Base-by-base conservation (phyloP, 2,797 vertebrate species). In the Sebastes variabilis region DNA sequence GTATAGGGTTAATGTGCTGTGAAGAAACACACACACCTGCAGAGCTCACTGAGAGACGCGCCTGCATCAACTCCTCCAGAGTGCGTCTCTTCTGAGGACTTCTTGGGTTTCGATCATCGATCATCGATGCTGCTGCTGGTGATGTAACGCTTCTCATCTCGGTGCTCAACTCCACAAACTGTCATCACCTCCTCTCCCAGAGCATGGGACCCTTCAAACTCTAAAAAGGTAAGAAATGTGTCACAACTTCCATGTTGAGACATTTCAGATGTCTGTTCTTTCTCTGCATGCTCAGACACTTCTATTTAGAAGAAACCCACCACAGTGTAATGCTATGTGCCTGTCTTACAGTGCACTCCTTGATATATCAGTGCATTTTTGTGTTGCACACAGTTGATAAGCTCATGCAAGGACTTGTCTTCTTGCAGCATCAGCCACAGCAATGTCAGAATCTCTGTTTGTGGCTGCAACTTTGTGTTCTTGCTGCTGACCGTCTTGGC, bases 141-240 rank as follows among this genome's bases (percentile, higher is more conserved):
- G 90, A 93, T 93, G 90, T 90, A 77, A 92, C 64, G 80, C 34
- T 12, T 34, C 42, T 61, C 75, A 36, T 59, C 71, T 58, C 69
- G 20, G 64, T 4, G 61, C 77, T 75, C 67, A 66, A 66, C 75
- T 84, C 72, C 34, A 64, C 56, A 70, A 25, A 66, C 78, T 82
- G 66, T 66, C 69, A n/a, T 20, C 46, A 71, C 69, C 70, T 79
- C 65, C 30, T 32, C 69, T 32, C 56, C 22, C 52, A 20, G 72
- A 79, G 65, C 78, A 94, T 92, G 91, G 88, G 88, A 89, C 81
- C 71, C 80, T 73, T 42, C 84, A 80, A 82, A 87, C 81, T 93
- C 69, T 94, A 38, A 38, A 69, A 93, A 93, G 94, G 94, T 94
- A 94, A 88, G 92, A 69, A 6, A n/a, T 65, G 13, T 60, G 6